Percentiles rank a stretch among this genome's conserved stretches.
These are phyloP conservation scores for Andrena camellia DNA, from an alignment of 2,888 invertebrate species.

Conservation along the genomic window DNA sequence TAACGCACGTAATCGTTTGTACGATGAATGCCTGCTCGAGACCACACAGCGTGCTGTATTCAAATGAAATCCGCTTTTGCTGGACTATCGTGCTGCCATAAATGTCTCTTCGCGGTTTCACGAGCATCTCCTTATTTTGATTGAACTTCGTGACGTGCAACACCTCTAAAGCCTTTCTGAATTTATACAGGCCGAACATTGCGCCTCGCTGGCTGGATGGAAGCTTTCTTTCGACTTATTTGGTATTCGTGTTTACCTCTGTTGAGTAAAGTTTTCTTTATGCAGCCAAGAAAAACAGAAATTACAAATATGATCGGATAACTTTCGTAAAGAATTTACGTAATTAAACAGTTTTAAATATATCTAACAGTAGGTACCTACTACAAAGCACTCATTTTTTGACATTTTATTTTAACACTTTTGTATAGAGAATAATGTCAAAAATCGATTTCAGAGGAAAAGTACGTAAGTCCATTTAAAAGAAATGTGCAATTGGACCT, in stretches of 20 bases:
- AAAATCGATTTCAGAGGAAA: no score
- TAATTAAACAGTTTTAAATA: no score
- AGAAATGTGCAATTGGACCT: no score
- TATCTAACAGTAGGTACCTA: no score
- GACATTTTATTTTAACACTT: no score
- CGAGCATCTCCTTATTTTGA: constrained; percentile 62
- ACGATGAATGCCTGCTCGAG: constrained; percentile 70
- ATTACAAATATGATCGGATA: no score
- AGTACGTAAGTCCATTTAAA: no score
- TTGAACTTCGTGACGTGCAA: constrained; percentile 35
- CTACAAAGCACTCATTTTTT: no score
- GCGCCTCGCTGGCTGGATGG: neutral
- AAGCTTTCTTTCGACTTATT: neutral
- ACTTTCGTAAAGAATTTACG: no score
- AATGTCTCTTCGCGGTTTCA: constrained; percentile 70
- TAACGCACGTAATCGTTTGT: constrained; percentile 15
- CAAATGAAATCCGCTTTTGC: constrained; percentile 74
- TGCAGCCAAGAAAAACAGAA: neutral
- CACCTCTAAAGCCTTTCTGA: constrained; percentile 39
- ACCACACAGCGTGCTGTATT: constrained; percentile 79
- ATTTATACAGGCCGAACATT: constrained; percentile 48
- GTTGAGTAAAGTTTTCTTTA: constrained; percentile 1
- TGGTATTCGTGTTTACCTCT: neutral
- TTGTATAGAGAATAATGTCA: no score
- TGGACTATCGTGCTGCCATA: constrained; percentile 68